Evolutionary conservation across 2,113 vertebrate genomes (phyloP).

Genomic region (Cacatua alba): DNA sequence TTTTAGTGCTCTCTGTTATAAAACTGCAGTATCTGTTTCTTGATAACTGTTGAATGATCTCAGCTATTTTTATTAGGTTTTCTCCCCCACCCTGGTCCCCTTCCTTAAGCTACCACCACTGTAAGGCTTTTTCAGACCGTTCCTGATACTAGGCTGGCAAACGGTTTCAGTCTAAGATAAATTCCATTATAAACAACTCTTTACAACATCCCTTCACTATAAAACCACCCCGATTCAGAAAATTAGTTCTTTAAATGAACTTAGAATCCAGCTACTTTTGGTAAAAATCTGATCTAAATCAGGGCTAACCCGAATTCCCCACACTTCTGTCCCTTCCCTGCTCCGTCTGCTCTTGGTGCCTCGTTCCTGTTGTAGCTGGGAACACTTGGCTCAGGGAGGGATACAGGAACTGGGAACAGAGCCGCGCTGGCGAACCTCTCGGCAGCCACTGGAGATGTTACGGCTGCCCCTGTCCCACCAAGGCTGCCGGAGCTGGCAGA

Average conservation of each 20-base stretch:
- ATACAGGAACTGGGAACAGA: not conserved
- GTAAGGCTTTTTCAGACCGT: conserved; percentile 68
- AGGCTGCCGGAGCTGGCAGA: not conserved
- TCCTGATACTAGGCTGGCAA: conserved; percentile 67
- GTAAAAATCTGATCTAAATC: conserved; percentile 3
- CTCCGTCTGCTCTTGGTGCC: not conserved
- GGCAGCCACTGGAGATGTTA: not conserved
- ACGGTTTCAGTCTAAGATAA: conserved; percentile 49
- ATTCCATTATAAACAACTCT: conserved; percentile 79
- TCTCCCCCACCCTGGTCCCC: conserved; percentile 61
- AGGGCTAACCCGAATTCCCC: not conserved
- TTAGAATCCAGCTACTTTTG: conserved; percentile 55
- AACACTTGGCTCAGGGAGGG: not conserved
- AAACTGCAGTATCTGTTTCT: conserved; percentile 88
- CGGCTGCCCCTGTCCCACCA: not conserved
- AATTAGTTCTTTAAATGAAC: conserved; percentile 76
- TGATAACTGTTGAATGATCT: conserved; percentile 87
- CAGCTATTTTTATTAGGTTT: conserved; percentile 86
- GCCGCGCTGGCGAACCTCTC: accelerated
- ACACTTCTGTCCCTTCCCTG: not conserved
- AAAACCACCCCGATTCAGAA: conserved; percentile 73
- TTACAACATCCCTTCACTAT: conserved; percentile 70
- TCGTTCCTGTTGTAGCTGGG: accelerated
- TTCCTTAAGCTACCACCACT: conserved; percentile 75
- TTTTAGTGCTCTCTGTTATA: conserved; percentile 84